A percentile compares a stretch with the other conserved stretches of the same genome.
These are phyloP conservation scores for Drosophila suzukii DNA, from an alignment of 1,140 invertebrate genomes.

Conservation along the genomic window DNA sequence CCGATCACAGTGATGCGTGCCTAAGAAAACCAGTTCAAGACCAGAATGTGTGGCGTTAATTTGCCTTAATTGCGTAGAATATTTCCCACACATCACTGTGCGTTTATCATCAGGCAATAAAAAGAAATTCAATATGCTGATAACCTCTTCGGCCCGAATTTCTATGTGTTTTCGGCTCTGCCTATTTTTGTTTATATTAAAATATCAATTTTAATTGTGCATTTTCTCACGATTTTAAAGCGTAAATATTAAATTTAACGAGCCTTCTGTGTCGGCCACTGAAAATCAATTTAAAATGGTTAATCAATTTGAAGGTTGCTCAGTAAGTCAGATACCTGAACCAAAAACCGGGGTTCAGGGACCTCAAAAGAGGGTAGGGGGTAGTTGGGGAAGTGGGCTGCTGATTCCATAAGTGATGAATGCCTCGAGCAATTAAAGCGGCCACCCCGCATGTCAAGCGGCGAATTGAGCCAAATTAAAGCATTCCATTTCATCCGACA, in stretches of 20 bases:
- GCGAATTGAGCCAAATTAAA: conserved; percentile 81
- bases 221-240: conserved; percentile 75
- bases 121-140: conserved; percentile 60
- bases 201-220: conserved; percentile 75
- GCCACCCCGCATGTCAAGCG: conserved; percentile 78
- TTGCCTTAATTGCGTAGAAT: conserved; percentile 24
- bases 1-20: conserved; percentile 30
- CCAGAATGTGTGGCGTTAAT: conserved; percentile 16
- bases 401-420: conserved; percentile 44
- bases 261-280: conserved; percentile 14
- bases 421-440: conserved; percentile 69
- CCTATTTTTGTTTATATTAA: conserved; percentile 60
- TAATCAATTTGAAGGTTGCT: conserved; percentile 46
- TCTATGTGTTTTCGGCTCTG: conserved; percentile 53
- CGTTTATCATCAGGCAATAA: conserved; percentile 33
- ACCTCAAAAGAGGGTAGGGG: not conserved
- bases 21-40: conserved; percentile 11
- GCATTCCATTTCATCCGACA: conserved; percentile 77
- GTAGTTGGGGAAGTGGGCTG: not conserved
- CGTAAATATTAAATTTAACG: conserved; percentile 40
- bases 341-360: conserved; percentile 20
- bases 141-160: conserved; percentile 61
- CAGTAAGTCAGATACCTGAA: conserved; percentile 5
- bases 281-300: conserved; percentile 37
- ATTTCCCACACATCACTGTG: conserved; percentile 37